Base-by-base conservation (phyloP, 2,888 invertebrate species). In the Bugula neritina region DNA sequence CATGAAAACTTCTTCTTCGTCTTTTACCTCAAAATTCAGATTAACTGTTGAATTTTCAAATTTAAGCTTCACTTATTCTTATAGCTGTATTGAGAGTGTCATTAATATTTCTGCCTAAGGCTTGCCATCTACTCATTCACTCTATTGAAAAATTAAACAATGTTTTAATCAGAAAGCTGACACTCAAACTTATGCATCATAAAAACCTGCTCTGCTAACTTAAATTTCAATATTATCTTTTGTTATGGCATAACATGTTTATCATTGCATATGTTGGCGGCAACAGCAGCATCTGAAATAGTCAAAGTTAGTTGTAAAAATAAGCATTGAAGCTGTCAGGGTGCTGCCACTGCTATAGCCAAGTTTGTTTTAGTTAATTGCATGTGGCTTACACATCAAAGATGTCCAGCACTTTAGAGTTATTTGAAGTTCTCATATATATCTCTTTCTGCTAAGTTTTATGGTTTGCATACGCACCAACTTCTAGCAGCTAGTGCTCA, bases 151-250 rank as follows among this genome's bases (percentile, higher is more conserved):
- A 43, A 43, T 17, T 10, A 43, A 43, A 43, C 43, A 43, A 43
- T 43, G 17, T 43, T 17, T 17, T 10, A 43, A 43, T 43, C 43
- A 43, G 43, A 63, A 63, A 63, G 31, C 63, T 63, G 63, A 63
- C 63, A 27, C 63, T 27, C 21, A 2, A n/a, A 31, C 10, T 5
- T n/a, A 29, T 21, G 31, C 31, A 31, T 31, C 5, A 63, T 63
- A 63, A 25, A 63, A 34, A 27, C 5, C 29, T 13, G 63, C 34
- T 63, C 17, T 5, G n/a, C 43, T 63, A 29, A 13, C 63, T 63
- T 63, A 63, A 29, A 63, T 63, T 63, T 63, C 63, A 63, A 3
- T 31, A 63, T 63, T 63, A 29, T 34, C 63, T 31, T 31, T 63
- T 63, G 31, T n/a, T 63, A 3, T 13, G 31, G 63, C 43, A 43